phyloP scores from a whole-genome alignment of 2,888 invertebrate genomes.

The Melinaea marsaeus region DNA sequence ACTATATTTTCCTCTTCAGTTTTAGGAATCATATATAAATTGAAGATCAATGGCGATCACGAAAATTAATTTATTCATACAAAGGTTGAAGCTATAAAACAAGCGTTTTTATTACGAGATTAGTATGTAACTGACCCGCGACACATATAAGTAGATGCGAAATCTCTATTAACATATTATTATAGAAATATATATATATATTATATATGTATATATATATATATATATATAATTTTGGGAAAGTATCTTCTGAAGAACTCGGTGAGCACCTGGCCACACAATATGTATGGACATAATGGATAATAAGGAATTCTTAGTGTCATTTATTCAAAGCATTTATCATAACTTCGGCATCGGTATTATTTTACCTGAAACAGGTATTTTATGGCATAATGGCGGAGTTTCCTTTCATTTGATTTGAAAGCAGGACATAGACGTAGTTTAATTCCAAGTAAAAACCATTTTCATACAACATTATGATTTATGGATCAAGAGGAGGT shows the following conservation, averaged over 20 bases:
- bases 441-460: conserved; percentile 65
- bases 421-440: conserved; percentile 30
- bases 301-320: conserved; percentile 63
- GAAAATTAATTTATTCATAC: conserved; percentile 63
- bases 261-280: conserved; percentile 62
- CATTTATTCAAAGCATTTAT: conserved; percentile 67
- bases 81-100: conserved; percentile 51
- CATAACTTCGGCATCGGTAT: conserved; percentile 60
- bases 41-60: conserved; percentile 54
- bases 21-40: conserved; percentile 59
- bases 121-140: conserved; percentile 60
- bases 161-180: conserved; percentile 45
- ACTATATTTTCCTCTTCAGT: conserved; percentile 63
- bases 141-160: conserved; percentile 54
- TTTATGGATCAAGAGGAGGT: conserved; percentile 56
- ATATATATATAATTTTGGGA: conserved; percentile 46
- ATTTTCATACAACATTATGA: conserved; percentile 57
- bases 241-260: conserved; percentile 39
- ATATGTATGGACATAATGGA: conserved; percentile 71
- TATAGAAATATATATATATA: too few relatives aligned
- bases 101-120: conserved; percentile 49
- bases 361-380: conserved; percentile 62
- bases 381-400: conserved; percentile 67
- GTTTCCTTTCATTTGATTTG: conserved; percentile 45
- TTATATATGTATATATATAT: too few relatives aligned